These are phyloP conservation scores for Piprites chloris DNA, from an alignment of 2,113 vertebrate genomes.

Conservation along the genomic window DNA sequence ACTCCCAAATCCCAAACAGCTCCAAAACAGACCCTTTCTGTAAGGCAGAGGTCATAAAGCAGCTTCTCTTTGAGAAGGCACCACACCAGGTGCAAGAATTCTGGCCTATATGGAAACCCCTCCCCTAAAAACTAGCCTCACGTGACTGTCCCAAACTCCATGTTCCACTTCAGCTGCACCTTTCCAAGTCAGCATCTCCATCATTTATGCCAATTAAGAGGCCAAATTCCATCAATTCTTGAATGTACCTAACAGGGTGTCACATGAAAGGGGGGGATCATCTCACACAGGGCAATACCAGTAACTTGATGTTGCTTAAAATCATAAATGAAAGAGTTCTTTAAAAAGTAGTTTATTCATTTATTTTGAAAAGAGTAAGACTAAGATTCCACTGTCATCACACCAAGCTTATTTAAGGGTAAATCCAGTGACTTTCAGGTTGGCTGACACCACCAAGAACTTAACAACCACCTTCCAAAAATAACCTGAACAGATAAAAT, in stretches of 20 bases:
- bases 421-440: neutral
- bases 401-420: neutral
- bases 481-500: neutral
- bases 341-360: neutral
- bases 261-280: neutral
- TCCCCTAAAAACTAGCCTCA: neutral
- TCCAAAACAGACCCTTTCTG: neutral
- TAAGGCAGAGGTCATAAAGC: neutral
- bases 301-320: neutral
- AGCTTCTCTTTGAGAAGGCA: neutral
- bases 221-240: neutral
- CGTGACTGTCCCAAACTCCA: neutral
- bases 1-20: neutral
- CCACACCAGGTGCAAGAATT: neutral
- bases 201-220: neutral
- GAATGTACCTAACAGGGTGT: neutral
- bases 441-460: neutral
- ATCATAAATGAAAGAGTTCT: neutral
- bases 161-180: neutral
- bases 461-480: neutral
- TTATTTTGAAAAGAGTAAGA: neutral
- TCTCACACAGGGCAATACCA: neutral
- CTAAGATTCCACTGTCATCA: accelerated
- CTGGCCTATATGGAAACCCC: neutral
- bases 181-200: neutral